Evolutionary conservation across 2,888 invertebrate species (phyloP), one percentile per base, ranked within the genome.

Genomic region (Nebria salina): DNA sequence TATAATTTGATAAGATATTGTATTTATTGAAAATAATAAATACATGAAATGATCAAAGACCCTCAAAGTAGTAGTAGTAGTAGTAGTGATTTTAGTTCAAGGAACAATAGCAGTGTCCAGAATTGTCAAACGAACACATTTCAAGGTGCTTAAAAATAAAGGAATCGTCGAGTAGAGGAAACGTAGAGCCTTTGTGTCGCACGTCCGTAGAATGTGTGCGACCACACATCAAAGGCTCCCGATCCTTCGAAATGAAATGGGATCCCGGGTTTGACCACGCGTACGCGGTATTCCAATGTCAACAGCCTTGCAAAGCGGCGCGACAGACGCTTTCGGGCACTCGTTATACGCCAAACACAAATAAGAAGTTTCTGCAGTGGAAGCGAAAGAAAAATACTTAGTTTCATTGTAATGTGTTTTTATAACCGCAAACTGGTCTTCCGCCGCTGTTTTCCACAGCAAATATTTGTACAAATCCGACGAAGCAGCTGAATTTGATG

Each of bases 391-490:
- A 81, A 81, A 76, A 81, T 81, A 76, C 65, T 72, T 70, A 65
- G 76, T 64, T 54, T 81, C 81, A 81, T 81, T 81, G 81, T 81
- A 76, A 76, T 81, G 76, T 81, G 81, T 81, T 81, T 76, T 81
- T 76, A 81, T 81, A 81, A 81, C 76, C 81, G 74, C 79, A 43
- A 43, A 34, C 79, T 79, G 73, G 13, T 8, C 54, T 73, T 66
- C 72, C 9, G 2, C n/a, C 26, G 72, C 73, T 73, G 73, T 72
- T 65, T 25, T 66, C 8, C 34, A 64, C 41, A 64, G 76, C 76
- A 81, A 81, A 81, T 81, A 81, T 81, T 81, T 81, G 81, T 76
- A 42, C 72, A 81, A 76, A 81, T 81, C 81, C 76, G 73, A 20
- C 81, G 76, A 15, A 76, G 76, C 76, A 76, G 76, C 73, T 76